phyloP scores from a whole-genome alignment of 2,797 vertebrate genomes.

The Artibeus lituratus region DNA sequence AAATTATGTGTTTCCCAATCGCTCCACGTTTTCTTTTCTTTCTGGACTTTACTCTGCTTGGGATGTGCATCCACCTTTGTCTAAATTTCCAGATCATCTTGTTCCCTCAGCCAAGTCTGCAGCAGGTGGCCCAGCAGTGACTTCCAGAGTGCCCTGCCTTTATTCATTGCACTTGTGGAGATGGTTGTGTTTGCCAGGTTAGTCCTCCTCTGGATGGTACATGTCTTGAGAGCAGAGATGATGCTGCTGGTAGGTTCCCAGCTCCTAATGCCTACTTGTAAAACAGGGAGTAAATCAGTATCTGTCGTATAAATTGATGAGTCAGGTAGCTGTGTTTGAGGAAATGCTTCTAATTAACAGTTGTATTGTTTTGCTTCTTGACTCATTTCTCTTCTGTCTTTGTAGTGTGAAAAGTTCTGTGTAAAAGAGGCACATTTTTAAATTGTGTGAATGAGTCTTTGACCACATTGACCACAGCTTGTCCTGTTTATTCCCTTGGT shows the following conservation, averaged over 20 bases:
- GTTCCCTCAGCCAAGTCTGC: neutral
- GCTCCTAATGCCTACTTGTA: neutral
- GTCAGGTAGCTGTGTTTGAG: neutral
- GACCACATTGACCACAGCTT: neutral
- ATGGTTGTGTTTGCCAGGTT: fast-evolving
- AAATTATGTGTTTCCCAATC: neutral
- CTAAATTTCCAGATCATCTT: neutral
- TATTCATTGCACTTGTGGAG: neutral
- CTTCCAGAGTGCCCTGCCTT: neutral
- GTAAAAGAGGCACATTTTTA: neutral
- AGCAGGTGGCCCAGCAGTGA: neutral
- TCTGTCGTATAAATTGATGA: neutral
- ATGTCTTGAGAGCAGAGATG: neutral
- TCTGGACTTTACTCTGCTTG: neutral
- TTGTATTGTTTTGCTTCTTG: neutral
- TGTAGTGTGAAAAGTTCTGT: neutral
- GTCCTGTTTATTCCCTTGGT: neutral
- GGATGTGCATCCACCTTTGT: neutral
- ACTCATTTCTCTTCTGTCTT: neutral
- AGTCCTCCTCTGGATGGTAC: neutral
- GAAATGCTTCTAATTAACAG: neutral
- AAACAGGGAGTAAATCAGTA: neutral
- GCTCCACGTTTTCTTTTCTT: neutral
- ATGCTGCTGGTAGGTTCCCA: neutral
- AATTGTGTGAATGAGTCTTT: neutral